Conservation (phyloP, 2,113 vertebrate genomes). For the Sardina pilchardus region DNA sequence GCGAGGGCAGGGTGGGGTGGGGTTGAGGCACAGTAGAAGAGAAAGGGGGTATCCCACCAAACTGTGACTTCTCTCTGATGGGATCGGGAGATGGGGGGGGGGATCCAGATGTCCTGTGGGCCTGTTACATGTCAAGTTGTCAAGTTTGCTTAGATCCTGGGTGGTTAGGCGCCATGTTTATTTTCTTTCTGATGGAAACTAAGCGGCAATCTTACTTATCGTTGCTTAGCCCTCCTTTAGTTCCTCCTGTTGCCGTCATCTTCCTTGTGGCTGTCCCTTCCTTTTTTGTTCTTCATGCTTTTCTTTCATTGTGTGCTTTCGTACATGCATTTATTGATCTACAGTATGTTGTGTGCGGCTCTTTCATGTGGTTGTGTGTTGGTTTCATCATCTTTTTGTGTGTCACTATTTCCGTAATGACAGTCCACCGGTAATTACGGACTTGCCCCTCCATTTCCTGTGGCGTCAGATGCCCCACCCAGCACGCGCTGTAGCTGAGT, state of each 20-base stretch:
- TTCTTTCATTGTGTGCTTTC: background rate
- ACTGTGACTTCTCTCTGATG: slow-evolving; percentile 38
- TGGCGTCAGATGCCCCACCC: background rate
- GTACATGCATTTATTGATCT: background rate
- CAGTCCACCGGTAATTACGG: background rate
- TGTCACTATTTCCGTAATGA: too few relatives aligned
- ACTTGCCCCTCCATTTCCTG: background rate
- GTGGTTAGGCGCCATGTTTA: background rate
- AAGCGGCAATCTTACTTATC: background rate
- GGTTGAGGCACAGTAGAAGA: slow-evolving; percentile 17
- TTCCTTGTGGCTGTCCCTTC: background rate
- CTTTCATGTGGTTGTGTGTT: background rate
- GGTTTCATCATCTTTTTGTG: background rate
- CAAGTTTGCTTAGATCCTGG: background rate
- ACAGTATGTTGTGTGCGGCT: background rate
- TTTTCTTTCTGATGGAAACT: background rate
- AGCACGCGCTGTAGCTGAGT: background rate
- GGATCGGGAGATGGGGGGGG: background rate
- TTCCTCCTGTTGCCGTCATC: too few relatives aligned
- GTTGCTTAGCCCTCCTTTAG: background rate
- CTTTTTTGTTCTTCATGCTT: background rate
- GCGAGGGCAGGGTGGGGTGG: slow-evolving; percentile 8
- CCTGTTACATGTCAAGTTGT: background rate
- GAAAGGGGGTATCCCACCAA: slow-evolving; percentile 28
- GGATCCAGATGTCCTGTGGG: background rate